Evolutionary conservation across 2,797 vertebrate genomes (phyloP).

Genomic region (Rhinoraja longicauda): DNA sequence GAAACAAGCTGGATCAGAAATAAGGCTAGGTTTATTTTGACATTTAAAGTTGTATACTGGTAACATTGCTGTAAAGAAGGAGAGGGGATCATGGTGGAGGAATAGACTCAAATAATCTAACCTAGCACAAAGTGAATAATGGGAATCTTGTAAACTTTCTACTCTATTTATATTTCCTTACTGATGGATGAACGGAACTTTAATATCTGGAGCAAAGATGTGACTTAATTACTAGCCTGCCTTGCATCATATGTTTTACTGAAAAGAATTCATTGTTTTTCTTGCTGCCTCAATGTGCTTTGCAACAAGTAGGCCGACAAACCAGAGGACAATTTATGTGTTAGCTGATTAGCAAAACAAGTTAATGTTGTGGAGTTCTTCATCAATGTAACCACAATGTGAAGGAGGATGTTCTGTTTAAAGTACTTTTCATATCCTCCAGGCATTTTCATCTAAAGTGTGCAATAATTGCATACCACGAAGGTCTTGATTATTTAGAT

Average conservation of each 20-base stretch:
- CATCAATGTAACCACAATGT: not conserved
- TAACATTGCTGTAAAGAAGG: not conserved
- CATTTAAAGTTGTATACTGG: not conserved
- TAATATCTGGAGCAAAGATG: not conserved
- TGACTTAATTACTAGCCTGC: not conserved
- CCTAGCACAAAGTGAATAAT: not conserved
- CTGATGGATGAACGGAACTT: not conserved
- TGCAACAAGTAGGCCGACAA: not conserved
- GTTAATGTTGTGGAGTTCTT: not conserved
- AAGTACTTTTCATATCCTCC: not conserved
- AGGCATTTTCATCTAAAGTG: too few species aligned
- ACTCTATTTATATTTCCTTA: not conserved
- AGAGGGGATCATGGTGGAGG: not conserved
- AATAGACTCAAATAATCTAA: not conserved
- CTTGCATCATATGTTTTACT: not conserved
- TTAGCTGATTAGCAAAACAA: not conserved
- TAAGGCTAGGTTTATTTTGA: not conserved
- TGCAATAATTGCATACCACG: not conserved
- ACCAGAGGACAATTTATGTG: not conserved
- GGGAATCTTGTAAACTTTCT: not conserved
- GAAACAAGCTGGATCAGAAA: not conserved
- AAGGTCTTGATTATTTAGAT: not conserved
- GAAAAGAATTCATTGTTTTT: not conserved
- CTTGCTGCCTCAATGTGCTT: not conserved
- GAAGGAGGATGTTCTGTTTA: not conserved